Base-by-base conservation (phyloP, 2,797 vertebrate genomes). In the Austrolebias charrua region DNA sequence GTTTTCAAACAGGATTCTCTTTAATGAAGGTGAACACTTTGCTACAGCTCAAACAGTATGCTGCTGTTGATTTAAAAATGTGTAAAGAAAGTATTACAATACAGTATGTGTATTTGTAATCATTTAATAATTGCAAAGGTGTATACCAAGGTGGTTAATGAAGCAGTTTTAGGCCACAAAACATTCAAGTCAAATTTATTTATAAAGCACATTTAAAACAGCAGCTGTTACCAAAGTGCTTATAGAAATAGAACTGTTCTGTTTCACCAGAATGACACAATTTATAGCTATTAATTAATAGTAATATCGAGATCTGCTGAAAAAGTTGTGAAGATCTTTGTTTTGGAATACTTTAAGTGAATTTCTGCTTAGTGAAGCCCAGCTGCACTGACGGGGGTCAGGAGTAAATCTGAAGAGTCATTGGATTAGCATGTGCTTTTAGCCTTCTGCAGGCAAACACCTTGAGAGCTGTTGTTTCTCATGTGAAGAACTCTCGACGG, bases 341-440 rank as follows among this genome's bases (percentile, higher is more conserved):
- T 53, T 49, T 56, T 51, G 63, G 48, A 43, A 12, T 24, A 60
- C 18, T 52, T 61, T 42, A 19, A 57, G 44, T 56, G 47, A 29
- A 61, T 33, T 64, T 49, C 43, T 54, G 62, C 10, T 33, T 55
- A 46, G 50, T 60, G 69, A 50, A 28, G 49, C 63, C n/a, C 67
- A 48, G 69, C 43, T 40, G 48, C 63, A 80, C 67, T 73, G 75
- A 66, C 28, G 55, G 33, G 63, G 56, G 77, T 80, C 62, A 66
- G 78, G 59, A 80, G 79, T 73, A 57, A 66, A 78, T 83, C 78
- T 85, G 91, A 93, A 94, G 75, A 90, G 92, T 95, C 94, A 99
- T 95, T 94, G 94, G 93, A 96, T 99, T 98, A 99, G 90, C 89
- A 85, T 90, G 88, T 91, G 88, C 83, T 83, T 79, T 89, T 89